Percentiles rank a stretch among this genome's conserved stretches.
phyloP scores from a whole-genome alignment of 2,113 vertebrate species.

The Neomonachus schauinslandi region DNA sequence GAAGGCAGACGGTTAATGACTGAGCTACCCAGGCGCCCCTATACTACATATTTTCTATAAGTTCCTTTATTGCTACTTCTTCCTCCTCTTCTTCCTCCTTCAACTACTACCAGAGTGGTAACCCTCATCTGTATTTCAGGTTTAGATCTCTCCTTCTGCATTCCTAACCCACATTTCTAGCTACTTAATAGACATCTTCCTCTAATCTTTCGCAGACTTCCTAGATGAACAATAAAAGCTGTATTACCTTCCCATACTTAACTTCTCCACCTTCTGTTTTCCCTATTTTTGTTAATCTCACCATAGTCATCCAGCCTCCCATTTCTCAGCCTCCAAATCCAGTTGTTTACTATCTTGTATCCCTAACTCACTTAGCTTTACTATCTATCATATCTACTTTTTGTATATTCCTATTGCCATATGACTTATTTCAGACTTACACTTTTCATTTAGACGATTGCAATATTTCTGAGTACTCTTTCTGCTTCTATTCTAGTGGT shows the following conservation, averaged over 20 bases:
- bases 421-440: not conserved
- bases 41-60: not conserved
- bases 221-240: not conserved
- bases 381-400: not conserved
- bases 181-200: not conserved
- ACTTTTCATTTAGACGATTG: not conserved
- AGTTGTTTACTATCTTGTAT: not conserved
- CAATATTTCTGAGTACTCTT: not conserved
- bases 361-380: not conserved
- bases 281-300: not conserved
- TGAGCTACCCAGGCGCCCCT: no score
- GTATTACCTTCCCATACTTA: not conserved
- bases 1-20: no score
- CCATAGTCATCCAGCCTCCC: rapidly evolving
- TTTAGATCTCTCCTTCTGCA: not conserved
- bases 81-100: not conserved
- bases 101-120: not conserved
- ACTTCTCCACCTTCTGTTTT: not conserved
- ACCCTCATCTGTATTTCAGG: not conserved
- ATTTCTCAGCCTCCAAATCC: not conserved
- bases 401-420: not conserved
- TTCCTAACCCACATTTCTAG: not conserved
- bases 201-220: not conserved
- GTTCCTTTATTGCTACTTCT: not conserved
- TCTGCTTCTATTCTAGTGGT: not conserved